Conservation (phyloP, 2,113 vertebrate species). For the Erythrolamprus reginae region DNA sequence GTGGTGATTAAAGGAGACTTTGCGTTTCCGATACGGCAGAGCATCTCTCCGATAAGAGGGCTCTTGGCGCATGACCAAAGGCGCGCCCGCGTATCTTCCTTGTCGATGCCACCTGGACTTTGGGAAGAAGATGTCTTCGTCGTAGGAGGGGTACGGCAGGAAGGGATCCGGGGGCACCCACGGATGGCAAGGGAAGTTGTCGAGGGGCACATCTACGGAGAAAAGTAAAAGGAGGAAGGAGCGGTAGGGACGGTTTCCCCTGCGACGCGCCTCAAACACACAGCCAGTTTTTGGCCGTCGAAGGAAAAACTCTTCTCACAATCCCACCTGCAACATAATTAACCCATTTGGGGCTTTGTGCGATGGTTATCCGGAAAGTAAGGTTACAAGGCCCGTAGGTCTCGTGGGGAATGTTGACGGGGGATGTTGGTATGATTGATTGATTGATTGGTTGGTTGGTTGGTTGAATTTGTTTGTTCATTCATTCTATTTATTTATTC, state of each 20-base stretch:
- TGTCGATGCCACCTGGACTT: too few species aligned
- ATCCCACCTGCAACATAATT: not conserved
- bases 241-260: not conserved
- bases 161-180: accelerated
- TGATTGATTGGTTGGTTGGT: too few species aligned
- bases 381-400: too few species aligned
- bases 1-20: accelerated
- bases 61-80: not conserved
- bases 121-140: not conserved
- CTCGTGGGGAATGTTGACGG: too few species aligned
- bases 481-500: too few species aligned
- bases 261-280: accelerated
- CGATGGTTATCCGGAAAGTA: too few species aligned
- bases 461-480: too few species aligned
- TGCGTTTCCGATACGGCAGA: not conserved
- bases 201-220: not conserved
- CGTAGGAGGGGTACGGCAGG: not conserved
- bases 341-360: not conserved
- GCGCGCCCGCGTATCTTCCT: accelerated
- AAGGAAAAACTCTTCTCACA: too few species aligned
- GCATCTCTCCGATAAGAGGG: not conserved
- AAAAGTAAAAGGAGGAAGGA: not conserved
- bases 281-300: not conserved
- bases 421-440: too few species aligned
- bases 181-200: not conserved